phyloP scores from a whole-genome alignment of 64 coral and sea anemone genomes.

The Montipora efflorescens region DNA sequence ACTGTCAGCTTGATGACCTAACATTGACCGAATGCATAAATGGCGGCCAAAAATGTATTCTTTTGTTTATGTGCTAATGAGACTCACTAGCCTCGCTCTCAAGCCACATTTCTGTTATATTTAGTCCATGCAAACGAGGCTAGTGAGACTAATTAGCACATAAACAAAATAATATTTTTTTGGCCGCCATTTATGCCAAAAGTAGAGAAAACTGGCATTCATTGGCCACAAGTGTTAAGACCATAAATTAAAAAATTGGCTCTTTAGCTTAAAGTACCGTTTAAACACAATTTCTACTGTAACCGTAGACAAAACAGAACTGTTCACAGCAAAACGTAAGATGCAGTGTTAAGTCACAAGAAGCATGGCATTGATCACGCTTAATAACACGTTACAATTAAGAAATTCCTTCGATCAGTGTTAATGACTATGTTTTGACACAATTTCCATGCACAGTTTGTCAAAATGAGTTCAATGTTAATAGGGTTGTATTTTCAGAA shows the following conservation, averaged over 20 bases:
- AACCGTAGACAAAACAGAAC: slow-evolving; percentile 1
- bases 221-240: neutral
- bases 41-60: no score
- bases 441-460: neutral
- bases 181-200: neutral
- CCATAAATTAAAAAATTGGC: neutral
- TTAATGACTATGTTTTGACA: neutral
- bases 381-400: neutral
- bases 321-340: slow-evolving; percentile 1
- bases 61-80: no score
- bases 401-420: neutral
- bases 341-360: neutral
- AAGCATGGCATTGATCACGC: neutral
- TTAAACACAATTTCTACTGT: neutral
- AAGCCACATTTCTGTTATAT: no score
- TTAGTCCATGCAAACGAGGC: no score
- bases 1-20: neutral
- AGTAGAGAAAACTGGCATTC: neutral
- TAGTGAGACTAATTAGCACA: no score
- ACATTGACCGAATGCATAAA: neutral
- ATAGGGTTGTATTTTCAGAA: neutral
- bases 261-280: neutral
- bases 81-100: no score
- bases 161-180: no score
- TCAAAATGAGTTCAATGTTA: neutral